Evolutionary conservation across 2,797 vertebrate genomes (phyloP), one percentile per base, ranked within the genome.

Genomic region (Liparis tanakae): DNA sequence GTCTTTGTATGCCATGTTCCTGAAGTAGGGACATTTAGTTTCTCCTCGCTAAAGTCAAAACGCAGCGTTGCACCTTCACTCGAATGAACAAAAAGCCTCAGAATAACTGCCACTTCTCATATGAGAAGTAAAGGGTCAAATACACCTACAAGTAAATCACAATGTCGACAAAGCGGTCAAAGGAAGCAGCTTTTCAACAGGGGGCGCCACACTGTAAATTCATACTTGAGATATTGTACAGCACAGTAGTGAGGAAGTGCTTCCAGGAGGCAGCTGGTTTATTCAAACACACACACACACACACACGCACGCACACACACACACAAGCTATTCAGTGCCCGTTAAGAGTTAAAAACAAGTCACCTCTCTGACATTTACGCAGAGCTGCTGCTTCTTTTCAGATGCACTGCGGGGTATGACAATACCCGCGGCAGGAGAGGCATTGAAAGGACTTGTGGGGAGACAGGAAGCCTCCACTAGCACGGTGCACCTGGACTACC

Each of bases 281-380:
- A 79, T 79, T 84, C 80, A 85, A 33, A 74, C 72, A 41, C 64
- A 63, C 59, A 34, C 74, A 67, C 59, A 46, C 50, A 37, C 76
- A 43, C 61, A 55, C 48, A 22, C 69, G 30, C 67, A 50, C 68
- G 50, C 39, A 6, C 55, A 37, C 34, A 58, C 74, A n/a, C 74
- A 48, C 67, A 68, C 67, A 48, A 57, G 46, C 60, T 70, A 53
- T 70, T 74, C 60, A 5, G 79, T 74, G 84, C 77, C 86, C 82
- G 81, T 79, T 70, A 89, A 86, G 87, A 92, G 89, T 92, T 91
- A 88, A 92, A 91, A 91, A 91, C 90, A 92, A 93, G 90, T 91
- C 88, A 90, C 92, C 87, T 91, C 87, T 84, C 78, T 91, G 92
- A 92, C 92, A 92, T 92, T 91, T 90, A 87, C 10, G 70, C 85